Evolutionary conservation across 2,888 invertebrate genomes (phyloP), one percentile per base, ranked within the genome.

Genomic region (Amiota communis): DNA sequence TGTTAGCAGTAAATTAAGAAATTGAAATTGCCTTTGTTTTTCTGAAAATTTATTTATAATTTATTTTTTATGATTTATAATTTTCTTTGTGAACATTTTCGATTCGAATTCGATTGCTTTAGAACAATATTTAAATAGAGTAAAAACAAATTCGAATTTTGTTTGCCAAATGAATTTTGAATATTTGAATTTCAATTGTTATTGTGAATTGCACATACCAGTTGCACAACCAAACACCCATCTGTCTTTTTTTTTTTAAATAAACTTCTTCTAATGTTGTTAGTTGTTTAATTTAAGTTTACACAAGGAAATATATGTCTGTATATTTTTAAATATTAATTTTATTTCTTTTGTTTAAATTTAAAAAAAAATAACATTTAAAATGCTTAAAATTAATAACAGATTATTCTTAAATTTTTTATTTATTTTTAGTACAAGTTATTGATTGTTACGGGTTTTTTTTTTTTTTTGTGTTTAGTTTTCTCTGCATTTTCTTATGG

Each of bases 1-100:
- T 61, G 11, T 48, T 48, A 61, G 72, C 63, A 71, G 76, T 74
- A 71, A 74, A 72, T 36, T 74, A 74, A 68, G 73, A 77, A 36
- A 53, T 63, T 17, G 20, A 74, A 70, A 76, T 75, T 67, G 13
- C 23, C 23, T 23, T 23, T 23, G 23, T 23, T 23, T 15, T 23
- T 80, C 80, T 84, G 83, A 84, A 85, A 85, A 84, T 85, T 86
- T 84, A 80, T 83, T 74, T 74, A 61, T 48, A 23, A 51, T 72
- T 77, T 77, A 76, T 76, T 72, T 73, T 75, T 79, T 74, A 69
- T n/a, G n/a, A n/a, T n/a, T n/a, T n/a, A n/a, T n/a, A n/a, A 71
- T 82, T 78, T 82, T 85, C 82, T 79, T 76, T 82, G 87, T 86
- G 86, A 83, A 86, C 86, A 81, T 82, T 79, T 82, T 79, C 76